phyloP scores from a whole-genome alignment of 2,113 vertebrate genomes.

The Clarias magur region DNA sequence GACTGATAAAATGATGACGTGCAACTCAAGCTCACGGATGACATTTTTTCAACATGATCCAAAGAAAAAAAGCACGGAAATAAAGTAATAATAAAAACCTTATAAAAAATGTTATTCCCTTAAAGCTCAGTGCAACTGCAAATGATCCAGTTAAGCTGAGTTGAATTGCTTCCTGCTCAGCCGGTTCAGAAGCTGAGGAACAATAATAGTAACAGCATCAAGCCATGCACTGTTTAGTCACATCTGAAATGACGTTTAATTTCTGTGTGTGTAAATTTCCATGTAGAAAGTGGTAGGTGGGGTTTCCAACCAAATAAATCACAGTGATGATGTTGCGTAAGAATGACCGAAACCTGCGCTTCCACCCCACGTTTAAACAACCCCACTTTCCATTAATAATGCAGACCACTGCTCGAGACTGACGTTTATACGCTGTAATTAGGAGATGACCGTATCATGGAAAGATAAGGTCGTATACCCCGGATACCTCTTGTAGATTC shows the following conservation, averaged over 20 bases:
- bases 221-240: constrained; percentile 4
- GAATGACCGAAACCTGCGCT: background rate
- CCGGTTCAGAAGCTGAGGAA: background rate
- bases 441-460: background rate
- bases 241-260: background rate
- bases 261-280: background rate
- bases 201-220: background rate
- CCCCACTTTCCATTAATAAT: background rate
- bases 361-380: background rate
- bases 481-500: background rate
- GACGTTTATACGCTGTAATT: background rate
- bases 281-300: background rate
- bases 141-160: background rate
- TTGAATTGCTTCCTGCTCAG: background rate
- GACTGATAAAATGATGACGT: too few species aligned
- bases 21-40: too few species aligned
- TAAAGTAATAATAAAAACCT: too few species aligned
- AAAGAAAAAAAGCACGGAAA: too few species aligned
- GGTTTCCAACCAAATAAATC: background rate
- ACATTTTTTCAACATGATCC: too few species aligned
- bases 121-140: background rate
- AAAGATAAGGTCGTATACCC: background rate
- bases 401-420: background rate
- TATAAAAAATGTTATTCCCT: too few species aligned
- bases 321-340: background rate